Evolutionary conservation across 2,113 vertebrate species (phyloP), one percentile per base, ranked within the genome.

Genomic region (Dascyllus trimaculatus): DNA sequence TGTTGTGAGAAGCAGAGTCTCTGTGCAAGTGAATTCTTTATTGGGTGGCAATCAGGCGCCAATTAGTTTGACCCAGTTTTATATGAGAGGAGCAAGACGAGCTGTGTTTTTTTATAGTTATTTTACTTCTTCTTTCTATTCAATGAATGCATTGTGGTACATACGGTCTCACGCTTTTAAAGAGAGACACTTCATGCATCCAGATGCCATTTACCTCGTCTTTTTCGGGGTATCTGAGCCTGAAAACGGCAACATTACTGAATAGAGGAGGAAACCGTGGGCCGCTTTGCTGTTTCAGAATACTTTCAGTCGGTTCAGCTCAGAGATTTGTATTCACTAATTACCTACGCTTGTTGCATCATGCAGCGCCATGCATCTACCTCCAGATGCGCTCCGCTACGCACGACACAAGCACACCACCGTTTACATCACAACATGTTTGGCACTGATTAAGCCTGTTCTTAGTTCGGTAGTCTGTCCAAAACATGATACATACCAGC

Each of bases 41-140:
- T 72, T 72, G 48, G 51, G 51, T 19, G 21, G 69, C 45, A 85
- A 77, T 83, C 77, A 75, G 60, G 53, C 46, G 0, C 69, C 81
- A 86, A 82, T 82, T 90, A 86, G 71, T 57, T 71, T 85, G 84
- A 85, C 88, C 88, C 49, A 85, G 57, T 82, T 87, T 80, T 66
- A 54, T 40, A n/a, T 43, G 48, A 57, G 26, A 62, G 65, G 45
- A 69, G 46, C 21, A 21, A 26, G n/a, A 71, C 15, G 2, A 10
- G 48, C 52, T 46, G 32, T 24, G 35, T 61, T 75, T 63, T 68
- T 63, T 68, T 14, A 13, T 18, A 53, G 11, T 22, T 22, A 13
- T 26, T 51, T 35, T 10, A 19, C 38, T 32, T 43, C 60, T 3
- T 15, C 62, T 57, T 45, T 57, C 25, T 43, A 45, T 10, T 25